A percentile compares a stretch with the other conserved stretches of the same genome.
Evolutionary conservation across 2,113 vertebrate genomes (phyloP).

Genomic region (Phodopus roborovskii): DNA sequence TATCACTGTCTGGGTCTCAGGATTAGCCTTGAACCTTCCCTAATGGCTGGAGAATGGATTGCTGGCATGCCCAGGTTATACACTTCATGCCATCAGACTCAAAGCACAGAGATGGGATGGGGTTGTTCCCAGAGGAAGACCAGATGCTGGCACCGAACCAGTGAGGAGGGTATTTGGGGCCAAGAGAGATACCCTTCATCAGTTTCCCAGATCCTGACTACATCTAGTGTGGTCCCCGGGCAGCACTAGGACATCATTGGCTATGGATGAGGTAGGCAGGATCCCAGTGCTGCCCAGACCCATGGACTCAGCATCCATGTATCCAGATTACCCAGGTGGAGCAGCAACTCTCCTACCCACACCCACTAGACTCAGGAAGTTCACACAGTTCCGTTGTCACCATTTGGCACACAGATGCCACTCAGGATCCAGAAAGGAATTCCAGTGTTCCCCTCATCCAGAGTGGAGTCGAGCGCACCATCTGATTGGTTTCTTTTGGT

Average conservation of each 20-base stretch:
- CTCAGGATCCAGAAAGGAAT: neutral
- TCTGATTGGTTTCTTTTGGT: neutral
- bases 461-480: neutral
- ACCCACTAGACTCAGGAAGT: neutral
- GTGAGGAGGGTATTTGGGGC: neutral
- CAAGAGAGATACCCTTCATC: neutral
- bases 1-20: neutral
- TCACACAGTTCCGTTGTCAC: neutral
- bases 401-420: too few relatives aligned
- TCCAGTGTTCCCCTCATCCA: neutral
- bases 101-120: neutral
- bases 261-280: neutral
- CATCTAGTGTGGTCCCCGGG: too few relatives aligned
- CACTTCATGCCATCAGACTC: neutral
- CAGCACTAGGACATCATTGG: neutral
- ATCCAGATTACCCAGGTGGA: neutral
- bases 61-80: rapidly evolving
- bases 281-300: neutral
- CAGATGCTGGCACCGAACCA: neutral
- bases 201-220: neutral
- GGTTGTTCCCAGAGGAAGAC: neutral
- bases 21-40: neutral
- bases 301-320: neutral
- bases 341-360: neutral
- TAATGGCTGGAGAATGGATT: neutral